phyloP scores from a whole-genome alignment of 2,888 invertebrate species.

The Hirudinaria manillensis region DNA sequence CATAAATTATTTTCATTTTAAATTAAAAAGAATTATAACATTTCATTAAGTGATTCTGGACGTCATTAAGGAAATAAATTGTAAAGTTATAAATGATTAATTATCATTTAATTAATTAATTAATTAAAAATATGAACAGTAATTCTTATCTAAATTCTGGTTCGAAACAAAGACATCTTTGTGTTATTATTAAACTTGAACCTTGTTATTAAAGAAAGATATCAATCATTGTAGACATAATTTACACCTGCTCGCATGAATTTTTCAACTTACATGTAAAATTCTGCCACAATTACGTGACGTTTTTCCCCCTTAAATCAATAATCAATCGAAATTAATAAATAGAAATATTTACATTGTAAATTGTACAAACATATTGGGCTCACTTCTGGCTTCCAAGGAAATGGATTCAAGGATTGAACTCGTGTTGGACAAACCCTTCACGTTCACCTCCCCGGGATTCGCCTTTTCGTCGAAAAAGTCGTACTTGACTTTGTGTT shows the following conservation, averaged over 20 bases:
- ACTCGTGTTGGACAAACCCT: conserved; percentile 1
- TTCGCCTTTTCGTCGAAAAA: conserved; percentile 10
- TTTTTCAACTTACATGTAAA: background rate
- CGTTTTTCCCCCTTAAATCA: background rate
- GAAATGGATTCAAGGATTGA: background rate
- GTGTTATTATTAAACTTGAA: too few species aligned
- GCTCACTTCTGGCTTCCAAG: conserved; percentile 4
- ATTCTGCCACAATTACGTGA: background rate
- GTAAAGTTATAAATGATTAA: too few species aligned
- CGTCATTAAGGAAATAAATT: too few species aligned
- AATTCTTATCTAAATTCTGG: too few species aligned
- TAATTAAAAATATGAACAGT: too few species aligned
- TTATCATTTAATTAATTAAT: too few species aligned
- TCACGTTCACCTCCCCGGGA: background rate
- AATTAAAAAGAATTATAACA: too few species aligned
- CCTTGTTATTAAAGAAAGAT: too few species aligned
- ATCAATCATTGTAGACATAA: too few species aligned
- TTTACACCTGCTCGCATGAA: background rate
- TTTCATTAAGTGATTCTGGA: too few species aligned
- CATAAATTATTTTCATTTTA: too few species aligned
- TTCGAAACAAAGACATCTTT: too few species aligned
- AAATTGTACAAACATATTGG: background rate
- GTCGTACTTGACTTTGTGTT: conserved; percentile 10
- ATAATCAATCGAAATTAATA: background rate
- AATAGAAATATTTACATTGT: background rate